Evolutionary conservation across 2,797 vertebrate species (phyloP).

Genomic region (Zalophus californianus): DNA sequence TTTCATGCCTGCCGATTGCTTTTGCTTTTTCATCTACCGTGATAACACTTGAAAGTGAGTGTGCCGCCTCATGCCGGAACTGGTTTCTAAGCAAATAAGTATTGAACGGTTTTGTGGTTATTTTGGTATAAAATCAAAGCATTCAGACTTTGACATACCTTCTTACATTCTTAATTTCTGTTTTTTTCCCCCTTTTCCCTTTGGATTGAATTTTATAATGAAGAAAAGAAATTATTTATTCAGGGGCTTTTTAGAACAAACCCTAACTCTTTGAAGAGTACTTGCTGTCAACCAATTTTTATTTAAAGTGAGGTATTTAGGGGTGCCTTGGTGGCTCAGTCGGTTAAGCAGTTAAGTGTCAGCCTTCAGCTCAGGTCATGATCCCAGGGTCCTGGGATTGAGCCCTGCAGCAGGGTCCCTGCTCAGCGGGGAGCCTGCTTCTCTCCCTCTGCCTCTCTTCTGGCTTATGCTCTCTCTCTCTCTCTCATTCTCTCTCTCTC

Average conservation of each 20-base stretch:
- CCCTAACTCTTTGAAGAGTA: neutral
- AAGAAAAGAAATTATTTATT: neutral
- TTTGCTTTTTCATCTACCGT: neutral
- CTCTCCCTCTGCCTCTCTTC: too few species aligned
- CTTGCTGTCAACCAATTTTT: neutral
- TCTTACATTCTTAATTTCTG: constrained; percentile 7
- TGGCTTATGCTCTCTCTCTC: too few species aligned
- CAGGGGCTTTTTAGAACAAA: neutral
- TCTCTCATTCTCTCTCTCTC: too few species aligned
- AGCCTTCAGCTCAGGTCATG: neutral
- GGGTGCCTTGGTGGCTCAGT: neutral
- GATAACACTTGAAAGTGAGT: neutral
- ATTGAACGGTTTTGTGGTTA: constrained; percentile 22
- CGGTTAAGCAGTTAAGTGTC: neutral
- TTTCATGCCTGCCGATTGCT: neutral
- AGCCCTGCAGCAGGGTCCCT: neutral
- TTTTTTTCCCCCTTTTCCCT: neutral
- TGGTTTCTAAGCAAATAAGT: constrained; percentile 13
- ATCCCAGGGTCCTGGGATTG: neutral
- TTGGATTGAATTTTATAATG: constrained; percentile 25
- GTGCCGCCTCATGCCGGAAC: neutral
- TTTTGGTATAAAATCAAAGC: neutral
- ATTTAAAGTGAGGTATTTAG: neutral
- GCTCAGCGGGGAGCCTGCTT: neutral
- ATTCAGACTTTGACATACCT: neutral